Conservation (phyloP, 2,797 vertebrate genomes). For the Coregonus ussuriensis region DNA sequence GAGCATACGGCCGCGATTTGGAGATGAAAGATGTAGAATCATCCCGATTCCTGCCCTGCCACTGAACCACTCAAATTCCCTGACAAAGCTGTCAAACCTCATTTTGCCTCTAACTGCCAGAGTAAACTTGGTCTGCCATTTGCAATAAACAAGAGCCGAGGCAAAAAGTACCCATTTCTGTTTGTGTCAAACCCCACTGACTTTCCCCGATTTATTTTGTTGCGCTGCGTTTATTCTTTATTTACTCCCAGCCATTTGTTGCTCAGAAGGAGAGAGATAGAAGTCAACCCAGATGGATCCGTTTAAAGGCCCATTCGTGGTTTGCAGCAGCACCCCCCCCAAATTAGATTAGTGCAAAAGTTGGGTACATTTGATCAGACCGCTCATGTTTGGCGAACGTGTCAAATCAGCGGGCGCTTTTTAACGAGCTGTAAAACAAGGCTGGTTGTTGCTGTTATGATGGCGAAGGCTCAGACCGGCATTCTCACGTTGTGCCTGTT, state of each 20-base stretch:
- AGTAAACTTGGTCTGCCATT: constrained; percentile 79
- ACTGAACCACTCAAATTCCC: constrained; percentile 79
- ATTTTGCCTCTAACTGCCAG: constrained; percentile 74
- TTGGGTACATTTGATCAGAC: constrained; percentile 6
- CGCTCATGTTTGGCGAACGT: neutral
- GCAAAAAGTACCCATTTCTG: constrained; percentile 64
- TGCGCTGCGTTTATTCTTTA: constrained; percentile 13
- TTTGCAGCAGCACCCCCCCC: neutral
- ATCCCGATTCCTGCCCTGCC: constrained; percentile 75
- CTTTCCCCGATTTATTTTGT: constrained; percentile 21
- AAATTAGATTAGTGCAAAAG: neutral
- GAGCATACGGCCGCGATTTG: constrained; percentile 65
- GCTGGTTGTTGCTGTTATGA: constrained; percentile 13
- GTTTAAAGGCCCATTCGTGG: constrained; percentile 21
- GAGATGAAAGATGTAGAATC: constrained; percentile 81
- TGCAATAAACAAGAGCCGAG: constrained; percentile 70
- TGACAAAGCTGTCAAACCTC: constrained; percentile 84
- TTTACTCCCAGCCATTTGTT: constrained; percentile 22
- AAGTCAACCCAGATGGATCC: constrained; percentile 27
- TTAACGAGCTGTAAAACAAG: constrained; percentile 21
- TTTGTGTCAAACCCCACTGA: constrained; percentile 62
- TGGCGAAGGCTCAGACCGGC: neutral
- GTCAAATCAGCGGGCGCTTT: constrained; percentile 20
- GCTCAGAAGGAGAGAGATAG: constrained; percentile 15
- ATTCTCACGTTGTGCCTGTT: neutral